A percentile compares a stretch with the other conserved stretches of the same genome.
Conservation (phyloP, 2,888 invertebrate genomes). For the Dermolepida albohirtum region DNA sequence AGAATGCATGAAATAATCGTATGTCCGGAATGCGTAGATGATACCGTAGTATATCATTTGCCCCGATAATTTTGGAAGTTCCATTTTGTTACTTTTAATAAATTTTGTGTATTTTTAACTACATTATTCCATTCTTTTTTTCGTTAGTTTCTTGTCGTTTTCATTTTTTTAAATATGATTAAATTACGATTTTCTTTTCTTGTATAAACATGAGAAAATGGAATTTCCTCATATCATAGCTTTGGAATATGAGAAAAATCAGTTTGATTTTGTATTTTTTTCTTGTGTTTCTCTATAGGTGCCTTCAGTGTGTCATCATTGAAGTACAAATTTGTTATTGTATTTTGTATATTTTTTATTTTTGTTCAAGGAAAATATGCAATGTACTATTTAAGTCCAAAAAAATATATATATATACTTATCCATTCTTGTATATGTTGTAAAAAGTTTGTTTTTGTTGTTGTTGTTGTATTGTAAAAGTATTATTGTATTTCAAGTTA, state of each 20-base stretch:
- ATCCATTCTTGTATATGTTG: constrained; percentile 40
- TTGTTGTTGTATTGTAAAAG: constrained; percentile 39
- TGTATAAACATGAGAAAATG: constrained; percentile 28
- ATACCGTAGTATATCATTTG: constrained; percentile 62
- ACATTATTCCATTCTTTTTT: no score
- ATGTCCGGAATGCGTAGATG: constrained; percentile 49
- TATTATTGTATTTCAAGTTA: constrained; percentile 39
- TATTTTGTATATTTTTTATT: constrained; percentile 45
- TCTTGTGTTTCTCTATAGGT: constrained; percentile 54
- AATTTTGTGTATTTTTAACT: not conserved
- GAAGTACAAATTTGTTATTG: constrained; percentile 44
- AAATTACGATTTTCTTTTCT: constrained; percentile 41
- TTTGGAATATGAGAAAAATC: constrained; percentile 43
- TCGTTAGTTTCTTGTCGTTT: constrained; percentile 16
- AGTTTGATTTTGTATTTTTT: constrained; percentile 50
- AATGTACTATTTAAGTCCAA: constrained; percentile 37
- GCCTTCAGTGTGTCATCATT: constrained; percentile 45
- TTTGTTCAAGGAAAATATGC: constrained; percentile 40
- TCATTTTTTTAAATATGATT: constrained; percentile 17
- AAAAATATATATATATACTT: constrained; percentile 36
- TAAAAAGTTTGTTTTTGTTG: constrained; percentile 38
- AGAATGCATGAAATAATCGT: constrained; percentile 42
- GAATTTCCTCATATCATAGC: constrained; percentile 44
- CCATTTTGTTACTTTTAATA: constrained; percentile 50
- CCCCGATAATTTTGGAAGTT: constrained; percentile 58